phyloP scores from a whole-genome alignment of 2,888 invertebrate genomes.

The Thera britannica region DNA sequence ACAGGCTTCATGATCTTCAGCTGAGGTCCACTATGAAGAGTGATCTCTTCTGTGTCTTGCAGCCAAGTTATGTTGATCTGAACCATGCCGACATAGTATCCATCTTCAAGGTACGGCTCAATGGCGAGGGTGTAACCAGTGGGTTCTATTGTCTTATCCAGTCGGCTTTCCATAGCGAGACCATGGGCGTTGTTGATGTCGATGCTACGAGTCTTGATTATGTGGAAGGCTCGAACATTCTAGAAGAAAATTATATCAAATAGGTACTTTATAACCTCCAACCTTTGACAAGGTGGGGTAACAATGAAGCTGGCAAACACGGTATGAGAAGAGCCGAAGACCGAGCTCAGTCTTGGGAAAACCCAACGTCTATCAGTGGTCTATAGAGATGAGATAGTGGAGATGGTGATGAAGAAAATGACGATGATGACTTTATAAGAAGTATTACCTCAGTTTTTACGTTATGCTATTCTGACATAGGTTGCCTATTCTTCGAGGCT shows the following conservation, averaged over 20 bases:
- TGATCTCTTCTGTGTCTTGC: conserved; percentile 85
- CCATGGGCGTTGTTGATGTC: conserved; percentile 89
- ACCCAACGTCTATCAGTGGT: too few species aligned
- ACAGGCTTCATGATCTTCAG: conserved; percentile 53
- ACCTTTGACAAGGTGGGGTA: too few species aligned
- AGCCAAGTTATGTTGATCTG: conserved; percentile 89
- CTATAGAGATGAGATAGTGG: too few species aligned
- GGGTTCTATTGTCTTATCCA: conserved; percentile 87
- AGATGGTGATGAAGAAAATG: too few species aligned
- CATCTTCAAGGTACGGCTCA: conserved; percentile 87
- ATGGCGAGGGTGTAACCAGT: conserved; percentile 87
- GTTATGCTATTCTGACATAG: too few species aligned
- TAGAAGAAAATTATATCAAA: conserved; percentile 40
- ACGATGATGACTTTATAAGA: too few species aligned
- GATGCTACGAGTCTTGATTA: conserved; percentile 85
- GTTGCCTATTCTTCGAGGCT: too few species aligned
- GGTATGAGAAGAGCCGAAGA: too few species aligned
- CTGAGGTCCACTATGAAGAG: conserved; percentile 87
- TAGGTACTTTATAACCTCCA: too few species aligned
- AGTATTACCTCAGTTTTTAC: too few species aligned
- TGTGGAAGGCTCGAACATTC: conserved; percentile 55
- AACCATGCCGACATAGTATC: conserved; percentile 87
- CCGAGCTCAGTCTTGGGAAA: too few species aligned
- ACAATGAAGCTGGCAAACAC: too few species aligned
- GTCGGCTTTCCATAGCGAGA: conserved; percentile 85